Percentiles rank a stretch among this genome's conserved stretches.
Conservation (phyloP, 2,797 vertebrate genomes). For the Cyclura pinguis region DNA sequence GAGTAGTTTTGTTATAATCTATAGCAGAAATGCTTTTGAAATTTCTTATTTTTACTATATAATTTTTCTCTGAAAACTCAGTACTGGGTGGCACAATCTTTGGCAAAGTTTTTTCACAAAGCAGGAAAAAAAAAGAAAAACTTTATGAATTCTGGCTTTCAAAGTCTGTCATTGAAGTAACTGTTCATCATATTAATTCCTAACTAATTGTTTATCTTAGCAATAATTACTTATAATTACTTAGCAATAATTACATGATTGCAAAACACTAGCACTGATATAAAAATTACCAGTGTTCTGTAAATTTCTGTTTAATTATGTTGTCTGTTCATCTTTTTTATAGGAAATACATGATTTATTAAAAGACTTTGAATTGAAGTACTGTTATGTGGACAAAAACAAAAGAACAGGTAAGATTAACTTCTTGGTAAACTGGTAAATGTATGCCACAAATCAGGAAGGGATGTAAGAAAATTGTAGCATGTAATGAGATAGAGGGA, state of each 20-base stretch:
- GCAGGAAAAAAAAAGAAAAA: conserved; percentile 15
- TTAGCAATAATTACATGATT: no score
- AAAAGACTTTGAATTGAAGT: conserved; percentile 95
- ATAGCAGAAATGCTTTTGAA: not conserved
- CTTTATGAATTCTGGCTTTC: conserved; percentile 21
- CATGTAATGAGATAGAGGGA: not conserved
- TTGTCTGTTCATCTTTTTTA: conserved; percentile 57
- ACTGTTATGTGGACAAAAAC: conserved; percentile 98
- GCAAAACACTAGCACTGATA: not conserved
- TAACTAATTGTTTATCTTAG: conserved; percentile 52
- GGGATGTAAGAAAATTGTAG: not conserved
- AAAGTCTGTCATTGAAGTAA: conserved; percentile 1
- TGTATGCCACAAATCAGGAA: not conserved
- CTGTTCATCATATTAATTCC: conserved; percentile 18
- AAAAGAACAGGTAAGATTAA: conserved; percentile 93
- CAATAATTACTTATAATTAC: conserved; percentile 54
- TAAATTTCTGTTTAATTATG: conserved; percentile 17
- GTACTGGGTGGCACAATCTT: not conserved
- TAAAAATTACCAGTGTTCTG: conserved; percentile 29
- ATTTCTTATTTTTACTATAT: not conserved
- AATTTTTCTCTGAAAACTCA: conserved; percentile 43
- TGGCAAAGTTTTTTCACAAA: conserved; percentile 28
- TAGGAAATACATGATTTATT: conserved; percentile 96
- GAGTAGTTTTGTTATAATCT: not conserved
- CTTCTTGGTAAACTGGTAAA: rapidly evolving